Base-by-base conservation (phyloP, 2,797 vertebrate species). In the Oreochromis mossambicus region DNA sequence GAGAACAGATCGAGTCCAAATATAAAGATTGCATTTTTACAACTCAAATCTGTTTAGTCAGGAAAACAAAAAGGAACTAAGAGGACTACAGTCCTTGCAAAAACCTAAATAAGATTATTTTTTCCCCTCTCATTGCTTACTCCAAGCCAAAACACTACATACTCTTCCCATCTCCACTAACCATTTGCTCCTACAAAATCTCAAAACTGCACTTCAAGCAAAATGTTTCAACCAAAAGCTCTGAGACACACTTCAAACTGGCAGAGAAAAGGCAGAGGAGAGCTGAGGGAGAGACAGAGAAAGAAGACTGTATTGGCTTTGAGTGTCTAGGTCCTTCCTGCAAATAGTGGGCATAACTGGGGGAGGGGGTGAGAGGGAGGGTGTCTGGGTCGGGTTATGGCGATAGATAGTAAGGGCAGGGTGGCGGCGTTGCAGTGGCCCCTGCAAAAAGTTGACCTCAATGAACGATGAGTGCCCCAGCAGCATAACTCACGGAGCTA, bases 401-500 rank as follows among this genome's bases (percentile, higher is more conserved):
- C 93, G 79, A 93, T 94, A 92, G 87, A 92, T 91, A 92, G 87
- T 94, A 85, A 90, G 87, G 95, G 96, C 95, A 95, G 93, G 94
- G 91, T 83, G 87, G 94, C 83, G 96, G 97, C 95, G 95, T 95
- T 95, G 95, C 92, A 76, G 87, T 94, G 95, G 95, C 89, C 92
- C 94, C 93, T 87, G 87, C 80, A 43, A 84, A 84, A 85, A 89
- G 89, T 92, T 76, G 87, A 95, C 95, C 96, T 99, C 98, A 99
- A 97, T 99, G 98, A 95, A 99, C 97, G 90, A 98, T 96, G 84
- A 99, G 98, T 2, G 98, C 97, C 95, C 98, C 99, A 66, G 98
- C 98, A 93, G 99, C 99, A 0, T 99, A 99, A 95, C 99, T 99
- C 97, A 99, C 99, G 86, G 98, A 99, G 96, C 98, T 99, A 96